Evolutionary conservation across 2,113 vertebrate species (phyloP), one percentile per base, ranked within the genome.

Genomic region (Andinoacara biseriatus): DNA sequence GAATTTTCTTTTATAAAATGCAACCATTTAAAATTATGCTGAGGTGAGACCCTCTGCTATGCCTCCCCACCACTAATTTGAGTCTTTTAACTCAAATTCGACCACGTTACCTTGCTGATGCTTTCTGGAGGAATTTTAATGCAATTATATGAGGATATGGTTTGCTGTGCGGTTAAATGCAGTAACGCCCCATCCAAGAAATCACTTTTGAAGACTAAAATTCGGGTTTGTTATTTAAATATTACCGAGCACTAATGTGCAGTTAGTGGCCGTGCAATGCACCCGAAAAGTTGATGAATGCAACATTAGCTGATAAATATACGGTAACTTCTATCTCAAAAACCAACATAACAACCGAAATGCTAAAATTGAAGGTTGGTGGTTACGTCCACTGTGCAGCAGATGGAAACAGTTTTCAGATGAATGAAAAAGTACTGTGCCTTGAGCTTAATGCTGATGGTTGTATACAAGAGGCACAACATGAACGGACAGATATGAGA

Each of bases 331-430:
- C 17, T 52, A 52, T 52, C 20, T n/a, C 46, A 72, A 3, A 72
- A 54, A 54, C 6, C 6, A 72, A 52, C 40, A 69, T 20, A 72
- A 5, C 10, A 10, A 46, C 46, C 46, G 52, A 72, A 72, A 8
- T 29, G 0, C 11, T 10, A 63, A 38, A 63, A 38, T 5, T 15
- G 52, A 54, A 18, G 67, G 26, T 26, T 2, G 5, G 67, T 33
- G 67, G 46, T 2, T 8, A 33, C 1, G 26, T 54, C 67, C 46
- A 33, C 10, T 52, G 49, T 26, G 22, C 31, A 40, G 49, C 77
- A 67, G 60, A 38, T 57, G 43, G 22, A 38, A 58, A 43, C 10
- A 77, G 35, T 79, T 65, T 18, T 56, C 60, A 10, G 20, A 78
- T 24, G 54, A 79, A 79, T 69, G 26, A 58, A 65, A 43, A 78